A percentile compares a stretch with the other conserved stretches of the same genome.
Conservation (phyloP, 2,888 invertebrate genomes). For the Eugnorisma glareosa region DNA sequence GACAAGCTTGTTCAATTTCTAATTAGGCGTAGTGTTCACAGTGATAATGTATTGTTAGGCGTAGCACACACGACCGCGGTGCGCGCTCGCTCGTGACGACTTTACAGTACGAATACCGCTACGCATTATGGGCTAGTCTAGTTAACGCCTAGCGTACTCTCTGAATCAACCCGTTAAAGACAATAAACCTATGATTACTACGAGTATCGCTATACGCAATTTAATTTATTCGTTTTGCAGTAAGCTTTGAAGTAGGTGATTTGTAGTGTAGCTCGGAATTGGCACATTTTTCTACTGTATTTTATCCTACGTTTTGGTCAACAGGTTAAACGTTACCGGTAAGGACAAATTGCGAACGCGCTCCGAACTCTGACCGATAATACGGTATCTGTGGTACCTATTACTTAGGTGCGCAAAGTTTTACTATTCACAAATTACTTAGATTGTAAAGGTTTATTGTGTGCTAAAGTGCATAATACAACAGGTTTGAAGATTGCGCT, state of each 20-base stretch:
- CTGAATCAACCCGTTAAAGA: constrained; percentile 49
- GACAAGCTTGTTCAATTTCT: constrained; percentile 42
- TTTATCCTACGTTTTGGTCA: not conserved
- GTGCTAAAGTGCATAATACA: constrained; percentile 4
- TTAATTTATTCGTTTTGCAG: constrained; percentile 48
- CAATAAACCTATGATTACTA: constrained; percentile 56
- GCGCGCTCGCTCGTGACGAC: constrained; percentile 75
- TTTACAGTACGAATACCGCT: constrained; percentile 80
- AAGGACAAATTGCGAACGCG: not conserved
- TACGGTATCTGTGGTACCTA: not conserved
- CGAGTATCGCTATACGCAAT: constrained; percentile 26
- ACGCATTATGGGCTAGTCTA: constrained; percentile 73
- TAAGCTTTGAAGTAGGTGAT: constrained; percentile 6
- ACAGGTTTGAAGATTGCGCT: constrained; percentile 30
- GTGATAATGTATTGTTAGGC: constrained; percentile 49
- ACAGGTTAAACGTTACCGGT: not conserved
- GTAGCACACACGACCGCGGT: constrained; percentile 67
- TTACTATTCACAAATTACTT: not conserved
- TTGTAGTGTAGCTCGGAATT: constrained; percentile 1
- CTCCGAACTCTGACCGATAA: not conserved
- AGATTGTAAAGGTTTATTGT: constrained; percentile 19
- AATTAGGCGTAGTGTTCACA: constrained; percentile 45
- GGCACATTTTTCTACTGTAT: not conserved
- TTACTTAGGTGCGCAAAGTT: not conserved
- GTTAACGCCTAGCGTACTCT: constrained; percentile 66